phyloP scores from a whole-genome alignment of 2,797 vertebrate genomes.

The Girardinus metallicus region DNA sequence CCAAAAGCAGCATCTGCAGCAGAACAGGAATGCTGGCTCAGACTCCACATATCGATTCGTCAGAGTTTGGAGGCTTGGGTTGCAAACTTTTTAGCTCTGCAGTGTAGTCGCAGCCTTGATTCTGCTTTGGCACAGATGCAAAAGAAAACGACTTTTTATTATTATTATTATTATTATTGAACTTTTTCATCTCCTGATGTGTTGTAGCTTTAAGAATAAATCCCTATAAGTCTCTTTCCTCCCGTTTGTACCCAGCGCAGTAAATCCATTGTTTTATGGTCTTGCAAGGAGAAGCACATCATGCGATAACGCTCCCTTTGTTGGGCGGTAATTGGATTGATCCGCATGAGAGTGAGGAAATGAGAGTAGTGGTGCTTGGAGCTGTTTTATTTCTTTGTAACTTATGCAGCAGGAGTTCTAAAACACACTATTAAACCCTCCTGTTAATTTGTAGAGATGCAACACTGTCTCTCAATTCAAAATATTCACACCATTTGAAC shows the following conservation, averaged over 20 bases:
- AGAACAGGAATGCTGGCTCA: slow-evolving; percentile 12
- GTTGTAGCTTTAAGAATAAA: slow-evolving; percentile 49
- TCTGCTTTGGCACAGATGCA: not conserved
- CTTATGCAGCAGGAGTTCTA: slow-evolving; percentile 24
- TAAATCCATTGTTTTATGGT: slow-evolving; percentile 56
- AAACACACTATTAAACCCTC: not conserved
- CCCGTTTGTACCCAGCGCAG: slow-evolving; percentile 26
- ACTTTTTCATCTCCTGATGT: slow-evolving; percentile 13
- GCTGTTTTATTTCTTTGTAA: slow-evolving; percentile 30
- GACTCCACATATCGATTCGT: slow-evolving; percentile 50
- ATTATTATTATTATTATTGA: not conserved
- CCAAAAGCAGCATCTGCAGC: slow-evolving; percentile 8
- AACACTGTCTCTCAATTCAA: slow-evolving; percentile 1
- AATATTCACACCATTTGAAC: not conserved
- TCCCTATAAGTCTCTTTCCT: slow-evolving; percentile 35
- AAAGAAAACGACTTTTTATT: not conserved
- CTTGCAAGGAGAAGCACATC: slow-evolving; percentile 49
- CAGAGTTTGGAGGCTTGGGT: slow-evolving; percentile 14
- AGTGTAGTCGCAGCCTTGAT: not conserved
- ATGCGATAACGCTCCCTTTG: slow-evolving; percentile 62
- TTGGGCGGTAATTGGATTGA: slow-evolving; percentile 69
- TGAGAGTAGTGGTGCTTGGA: slow-evolving; percentile 14
- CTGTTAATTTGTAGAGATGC: slow-evolving; percentile 11
- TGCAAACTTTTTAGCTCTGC: slow-evolving; percentile 24
- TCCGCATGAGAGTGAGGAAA: slow-evolving; percentile 35